phyloP scores from a whole-genome alignment of 2,888 invertebrate genomes.

The Thymelicus acteon region DNA sequence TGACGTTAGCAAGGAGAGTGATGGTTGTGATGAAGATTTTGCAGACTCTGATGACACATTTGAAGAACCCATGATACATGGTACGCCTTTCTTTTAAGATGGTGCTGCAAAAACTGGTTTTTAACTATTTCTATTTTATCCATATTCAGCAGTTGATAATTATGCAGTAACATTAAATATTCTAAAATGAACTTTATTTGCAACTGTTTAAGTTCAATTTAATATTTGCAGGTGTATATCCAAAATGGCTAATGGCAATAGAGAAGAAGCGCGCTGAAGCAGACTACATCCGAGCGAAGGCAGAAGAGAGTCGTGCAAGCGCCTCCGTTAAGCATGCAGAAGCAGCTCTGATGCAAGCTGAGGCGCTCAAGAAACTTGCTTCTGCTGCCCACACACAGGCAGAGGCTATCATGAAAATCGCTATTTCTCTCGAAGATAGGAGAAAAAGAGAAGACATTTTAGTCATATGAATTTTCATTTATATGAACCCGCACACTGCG shows the following conservation, averaged over 20 bases:
- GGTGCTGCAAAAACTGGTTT: too few relatives aligned
- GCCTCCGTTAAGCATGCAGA: slow-evolving; percentile 60
- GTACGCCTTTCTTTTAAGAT: slow-evolving; percentile 47
- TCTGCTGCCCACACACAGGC: slow-evolving; percentile 64
- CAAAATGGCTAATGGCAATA: slow-evolving; percentile 69
- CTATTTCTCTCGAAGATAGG: slow-evolving; percentile 54
- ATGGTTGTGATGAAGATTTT: slow-evolving; percentile 52
- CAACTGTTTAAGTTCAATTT: background rate
- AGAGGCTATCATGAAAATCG: slow-evolving; percentile 63
- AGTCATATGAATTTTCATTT: background rate
- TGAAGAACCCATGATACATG: slow-evolving; percentile 54
- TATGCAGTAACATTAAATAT: too few relatives aligned
- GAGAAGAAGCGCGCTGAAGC: slow-evolving; percentile 69
- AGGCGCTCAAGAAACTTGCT: slow-evolving; percentile 61
- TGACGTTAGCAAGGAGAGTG: slow-evolving; percentile 53
- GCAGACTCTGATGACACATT: slow-evolving; percentile 51
- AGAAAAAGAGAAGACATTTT: slow-evolving; percentile 43
- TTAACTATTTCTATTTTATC: too few relatives aligned
- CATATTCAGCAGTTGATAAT: too few relatives aligned
- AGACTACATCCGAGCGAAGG: slow-evolving; percentile 62
- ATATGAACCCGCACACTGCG: background rate
- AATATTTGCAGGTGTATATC: slow-evolving; percentile 58
- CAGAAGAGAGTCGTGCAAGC: slow-evolving; percentile 58
- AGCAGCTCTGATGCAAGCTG: slow-evolving; percentile 61
- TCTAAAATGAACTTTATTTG: too few relatives aligned